phyloP scores from a whole-genome alignment of 2,113 vertebrate genomes.

The Opisthocomus hoazin region DNA sequence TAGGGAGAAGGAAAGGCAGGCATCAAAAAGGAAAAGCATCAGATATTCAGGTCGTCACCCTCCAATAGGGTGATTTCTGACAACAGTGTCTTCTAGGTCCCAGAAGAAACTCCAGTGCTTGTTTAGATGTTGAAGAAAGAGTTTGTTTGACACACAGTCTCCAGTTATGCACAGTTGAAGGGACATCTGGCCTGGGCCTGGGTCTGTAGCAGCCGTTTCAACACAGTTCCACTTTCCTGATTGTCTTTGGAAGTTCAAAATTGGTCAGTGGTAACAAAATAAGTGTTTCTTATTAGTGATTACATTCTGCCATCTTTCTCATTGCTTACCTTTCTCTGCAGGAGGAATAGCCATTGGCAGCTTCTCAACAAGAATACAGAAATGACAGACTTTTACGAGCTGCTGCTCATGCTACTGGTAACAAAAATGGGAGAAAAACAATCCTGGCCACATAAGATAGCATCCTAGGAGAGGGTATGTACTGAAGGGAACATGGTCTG shows the following conservation, averaged over 20 bases:
- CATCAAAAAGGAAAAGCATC: background rate
- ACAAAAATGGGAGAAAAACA: background rate
- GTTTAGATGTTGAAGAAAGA: background rate
- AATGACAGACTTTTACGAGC: background rate
- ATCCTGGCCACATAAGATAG: background rate
- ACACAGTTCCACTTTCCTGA: background rate
- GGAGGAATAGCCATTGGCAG: background rate
- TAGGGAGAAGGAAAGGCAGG: background rate
- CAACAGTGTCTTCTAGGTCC: accelerated
- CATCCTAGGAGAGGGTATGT: background rate
- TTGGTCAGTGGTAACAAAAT: background rate
- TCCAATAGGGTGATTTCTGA: background rate
- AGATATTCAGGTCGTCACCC: background rate
- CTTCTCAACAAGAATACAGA: background rate
- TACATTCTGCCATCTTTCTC: background rate
- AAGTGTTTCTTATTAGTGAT: background rate
- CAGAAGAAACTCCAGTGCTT: background rate
- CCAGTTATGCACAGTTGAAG: background rate
- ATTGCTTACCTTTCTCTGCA: background rate
- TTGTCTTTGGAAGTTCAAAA: background rate
- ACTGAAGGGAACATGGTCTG: background rate
- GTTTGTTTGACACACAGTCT: background rate
- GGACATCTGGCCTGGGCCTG: background rate
- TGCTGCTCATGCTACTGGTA: background rate
- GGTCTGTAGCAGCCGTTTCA: background rate